Conservation (phyloP, 2,888 invertebrate genomes). For the Drosophila putrida region DNA sequence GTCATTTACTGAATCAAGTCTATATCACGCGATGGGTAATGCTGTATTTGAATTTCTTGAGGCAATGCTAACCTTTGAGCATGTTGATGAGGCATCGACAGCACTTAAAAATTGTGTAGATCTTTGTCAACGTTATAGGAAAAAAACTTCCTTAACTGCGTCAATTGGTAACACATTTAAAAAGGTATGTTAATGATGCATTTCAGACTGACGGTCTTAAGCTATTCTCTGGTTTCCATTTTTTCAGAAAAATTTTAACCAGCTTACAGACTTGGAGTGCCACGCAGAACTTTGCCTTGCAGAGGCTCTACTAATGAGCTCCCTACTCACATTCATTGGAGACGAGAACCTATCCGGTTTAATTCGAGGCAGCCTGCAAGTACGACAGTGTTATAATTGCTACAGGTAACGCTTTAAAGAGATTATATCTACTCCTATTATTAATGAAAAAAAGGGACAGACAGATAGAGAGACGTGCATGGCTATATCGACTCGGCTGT, state of each 20-base stretch:
- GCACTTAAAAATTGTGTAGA: conserved; percentile 91
- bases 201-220: neutral
- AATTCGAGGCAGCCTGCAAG: conserved; percentile 96
- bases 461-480: no score
- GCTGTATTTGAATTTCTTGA: conserved; percentile 96
- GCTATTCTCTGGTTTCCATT: conserved; percentile 1
- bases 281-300: conserved; percentile 98
- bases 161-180: conserved; percentile 93
- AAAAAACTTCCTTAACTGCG: conserved; percentile 89
- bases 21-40: conserved; percentile 96
- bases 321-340: conserved; percentile 96
- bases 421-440: neutral
- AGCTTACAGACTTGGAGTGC: conserved; percentile 92
- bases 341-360: conserved; percentile 97
- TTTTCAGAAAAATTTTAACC: conserved; percentile 89
- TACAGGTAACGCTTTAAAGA: conserved; percentile 91
- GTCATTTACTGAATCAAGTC: conserved; percentile 92
- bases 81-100: conserved; percentile 90
- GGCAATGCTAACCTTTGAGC: conserved; percentile 96
- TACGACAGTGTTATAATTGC: conserved; percentile 94
- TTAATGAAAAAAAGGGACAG: no score
- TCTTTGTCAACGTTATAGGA: conserved; percentile 89
- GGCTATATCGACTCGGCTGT: no score
- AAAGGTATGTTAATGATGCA: conserved; percentile 81
- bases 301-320: conserved; percentile 94